Base-by-base conservation (phyloP, 1,140 invertebrate genomes). In the Augochlora pura region DNA sequence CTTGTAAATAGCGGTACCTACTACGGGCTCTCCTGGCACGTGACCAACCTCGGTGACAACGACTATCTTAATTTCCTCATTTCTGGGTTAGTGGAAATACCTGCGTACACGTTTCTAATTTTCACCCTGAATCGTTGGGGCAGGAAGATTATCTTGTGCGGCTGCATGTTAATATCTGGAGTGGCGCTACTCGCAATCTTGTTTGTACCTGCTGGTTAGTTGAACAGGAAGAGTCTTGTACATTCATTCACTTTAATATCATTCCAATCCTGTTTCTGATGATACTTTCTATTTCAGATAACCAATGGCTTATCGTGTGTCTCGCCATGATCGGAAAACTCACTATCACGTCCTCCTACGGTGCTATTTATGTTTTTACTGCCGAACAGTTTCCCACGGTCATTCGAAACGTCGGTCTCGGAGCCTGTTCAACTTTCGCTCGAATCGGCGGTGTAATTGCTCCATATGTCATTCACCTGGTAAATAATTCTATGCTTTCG, bases 311-410 rank as follows among this genome's bases (percentile, higher is more conserved):
- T n/a, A 89, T 94, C 0, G 94, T 96, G 7, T 93, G 94, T 10
- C 94, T 96, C 60, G 96, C 96, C 10, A 97, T 98, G 96, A 90
- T 96, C 62, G 97, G 96, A 12, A 98, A 98, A 93, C 93, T 98
- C 83, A 95, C 96, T 21, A 97, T 97, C 69, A 97, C 97, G 0
- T 95, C 96, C 0, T 96, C 96, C 10, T 98, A 97, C 87, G 96
- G 95, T 42, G 95, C 96, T 2, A 95, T 97, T 46, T 97, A 97
- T 86, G 94, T 97, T 62, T 97, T 96, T 88, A 96, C 97, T 14
- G 95, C 96, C 9, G 97, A 98, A 92, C 95, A 97, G 87, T 97
- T 97, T 86, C 97, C 97, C 1, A 98, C 97, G 1, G 95, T 96
- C 10, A 95, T 98, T 57, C 93, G 97, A 72, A 97, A 96, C 88